A percentile compares a stretch with the other conserved stretches of the same genome.
Conservation (phyloP, 2,888 invertebrate genomes). For the Tuberolachnus salignus region DNA sequence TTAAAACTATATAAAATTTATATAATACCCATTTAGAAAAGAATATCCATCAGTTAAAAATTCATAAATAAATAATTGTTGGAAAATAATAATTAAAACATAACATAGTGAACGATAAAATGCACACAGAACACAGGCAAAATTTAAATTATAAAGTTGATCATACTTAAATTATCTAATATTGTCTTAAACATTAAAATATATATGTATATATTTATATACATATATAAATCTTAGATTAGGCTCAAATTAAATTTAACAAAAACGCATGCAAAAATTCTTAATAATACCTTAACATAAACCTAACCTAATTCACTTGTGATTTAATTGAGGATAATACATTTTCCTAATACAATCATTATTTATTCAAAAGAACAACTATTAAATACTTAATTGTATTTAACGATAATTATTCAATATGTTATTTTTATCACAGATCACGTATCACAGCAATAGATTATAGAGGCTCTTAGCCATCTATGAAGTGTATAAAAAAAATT, state of each 20-base stretch:
- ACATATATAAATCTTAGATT: slow-evolving; percentile 34
- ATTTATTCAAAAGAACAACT: slow-evolving; percentile 23
- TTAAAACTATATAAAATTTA: slow-evolving; percentile 29
- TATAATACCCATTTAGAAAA: slow-evolving; percentile 26
- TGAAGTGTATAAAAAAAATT: slow-evolving; percentile 17
- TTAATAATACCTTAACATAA: slow-evolving; percentile 21
- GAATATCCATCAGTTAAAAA: not conserved
- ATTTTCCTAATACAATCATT: slow-evolving; percentile 37
- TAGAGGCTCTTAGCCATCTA: slow-evolving; percentile 17
- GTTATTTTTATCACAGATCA: slow-evolving; percentile 43
- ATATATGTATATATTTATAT: no score
- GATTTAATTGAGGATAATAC: slow-evolving; percentile 6
- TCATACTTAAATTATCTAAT: slow-evolving; percentile 20
- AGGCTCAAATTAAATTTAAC: slow-evolving; percentile 35
- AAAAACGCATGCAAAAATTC: slow-evolving; percentile 44
- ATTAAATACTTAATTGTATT: slow-evolving; percentile 47
- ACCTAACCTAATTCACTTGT: slow-evolving; percentile 21
- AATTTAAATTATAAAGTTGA: slow-evolving; percentile 8
- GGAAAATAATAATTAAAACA: slow-evolving; percentile 39
- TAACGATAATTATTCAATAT: slow-evolving; percentile 31
- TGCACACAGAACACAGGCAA: slow-evolving; percentile 6
- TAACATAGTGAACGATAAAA: slow-evolving; percentile 24
- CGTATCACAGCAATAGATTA: slow-evolving; percentile 42
- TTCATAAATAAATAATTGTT: slow-evolving; percentile 14
- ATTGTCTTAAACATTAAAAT: slow-evolving; percentile 33